A percentile compares a stretch with the other conserved stretches of the same genome.
Conservation (phyloP, 2,113 vertebrate genomes). For the Taxidea taxus region DNA sequence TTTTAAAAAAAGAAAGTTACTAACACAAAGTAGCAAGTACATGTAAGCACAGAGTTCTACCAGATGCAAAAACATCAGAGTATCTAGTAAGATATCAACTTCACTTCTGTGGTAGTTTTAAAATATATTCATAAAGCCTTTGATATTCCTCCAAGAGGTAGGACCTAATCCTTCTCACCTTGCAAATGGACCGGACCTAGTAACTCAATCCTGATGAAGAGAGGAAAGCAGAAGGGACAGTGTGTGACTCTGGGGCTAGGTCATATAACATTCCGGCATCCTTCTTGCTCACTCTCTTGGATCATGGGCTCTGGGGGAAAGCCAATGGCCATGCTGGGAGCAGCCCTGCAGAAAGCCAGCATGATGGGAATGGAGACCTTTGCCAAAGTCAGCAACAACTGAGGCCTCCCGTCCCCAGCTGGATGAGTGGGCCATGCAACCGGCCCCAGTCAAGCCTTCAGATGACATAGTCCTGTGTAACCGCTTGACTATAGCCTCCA, state of each 20-base stretch:
- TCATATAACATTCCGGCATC: neutral
- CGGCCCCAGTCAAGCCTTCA: neutral
- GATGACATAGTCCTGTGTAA: neutral
- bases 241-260: neutral
- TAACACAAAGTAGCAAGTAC: neutral
- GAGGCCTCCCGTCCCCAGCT: rapidly evolving
- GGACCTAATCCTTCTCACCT: neutral
- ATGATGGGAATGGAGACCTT: neutral
- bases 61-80: neutral
- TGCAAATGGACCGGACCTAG: neutral
- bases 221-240: neutral
- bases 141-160: neutral
- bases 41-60: neutral
- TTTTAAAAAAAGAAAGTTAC: neutral
- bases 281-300: neutral
- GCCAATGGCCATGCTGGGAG: neutral
- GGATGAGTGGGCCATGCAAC: rapidly evolving
- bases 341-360: neutral
- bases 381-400: neutral
- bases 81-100: neutral
- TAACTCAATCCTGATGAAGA: neutral
- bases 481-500: neutral
- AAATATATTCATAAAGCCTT: neutral
- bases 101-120: neutral
- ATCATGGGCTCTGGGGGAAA: neutral